These are phyloP conservation scores for Electrophaes corylata DNA, from an alignment of 2,888 invertebrate species.

Conservation along the genomic window DNA sequence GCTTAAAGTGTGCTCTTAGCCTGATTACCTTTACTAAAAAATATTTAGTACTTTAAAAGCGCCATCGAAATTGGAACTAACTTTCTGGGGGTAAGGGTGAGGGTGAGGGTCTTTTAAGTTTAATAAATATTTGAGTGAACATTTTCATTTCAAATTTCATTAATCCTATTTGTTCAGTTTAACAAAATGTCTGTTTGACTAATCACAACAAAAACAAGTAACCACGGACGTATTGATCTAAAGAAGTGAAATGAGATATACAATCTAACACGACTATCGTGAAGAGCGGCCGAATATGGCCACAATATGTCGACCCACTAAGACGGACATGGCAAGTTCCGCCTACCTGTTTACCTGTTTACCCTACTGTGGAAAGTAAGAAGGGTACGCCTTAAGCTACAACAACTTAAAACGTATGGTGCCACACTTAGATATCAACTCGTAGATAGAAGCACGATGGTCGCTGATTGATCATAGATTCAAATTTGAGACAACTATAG, in stretches of 20 bases:
- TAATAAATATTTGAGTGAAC: too few relatives aligned
- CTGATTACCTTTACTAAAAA: too few relatives aligned
- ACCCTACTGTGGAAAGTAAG: constrained; percentile 69
- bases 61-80: too few relatives aligned
- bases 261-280: constrained; percentile 70
- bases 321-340: constrained; percentile 72
- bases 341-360: constrained; percentile 69
- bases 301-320: constrained; percentile 62
- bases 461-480: too few relatives aligned
- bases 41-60: too few relatives aligned
- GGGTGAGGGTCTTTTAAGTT: too few relatives aligned
- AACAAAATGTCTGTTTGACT: neutral
- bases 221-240: constrained; percentile 46
- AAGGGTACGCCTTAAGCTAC: constrained; percentile 47
- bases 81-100: too few relatives aligned
- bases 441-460: too few relatives aligned
- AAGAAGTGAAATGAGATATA: constrained; percentile 56
- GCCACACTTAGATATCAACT: neutral
- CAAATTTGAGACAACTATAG: too few relatives aligned
- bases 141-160: neutral
- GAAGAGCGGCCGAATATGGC: constrained; percentile 68
- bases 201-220: neutral
- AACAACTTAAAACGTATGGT: neutral
- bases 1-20: too few relatives aligned
- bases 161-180: neutral